These are phyloP conservation scores for Drosophila tropicalis DNA, from an alignment of 1,140 invertebrate genomes.

Conservation along the genomic window DNA sequence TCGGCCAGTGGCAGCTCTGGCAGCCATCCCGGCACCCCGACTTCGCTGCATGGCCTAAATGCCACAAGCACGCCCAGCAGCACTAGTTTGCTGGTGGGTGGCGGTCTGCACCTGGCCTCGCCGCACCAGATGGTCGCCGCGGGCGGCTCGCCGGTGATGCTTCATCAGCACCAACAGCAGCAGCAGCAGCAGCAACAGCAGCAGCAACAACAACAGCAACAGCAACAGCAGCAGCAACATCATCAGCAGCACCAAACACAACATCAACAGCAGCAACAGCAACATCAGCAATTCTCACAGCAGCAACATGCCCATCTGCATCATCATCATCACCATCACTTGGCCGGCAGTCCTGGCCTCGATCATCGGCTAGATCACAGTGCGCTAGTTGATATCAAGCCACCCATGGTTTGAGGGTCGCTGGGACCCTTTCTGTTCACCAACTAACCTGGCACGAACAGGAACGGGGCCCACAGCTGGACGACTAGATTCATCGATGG, in stretches of 20 bases:
- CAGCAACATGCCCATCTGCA: conserved; percentile 73
- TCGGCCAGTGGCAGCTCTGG: conserved; percentile 76
- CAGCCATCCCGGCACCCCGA: conserved; percentile 83
- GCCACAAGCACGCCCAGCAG: conserved; percentile 72
- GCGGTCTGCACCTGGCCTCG: conserved; percentile 76
- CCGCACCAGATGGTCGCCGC: conserved; percentile 81
- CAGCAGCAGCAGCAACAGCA: conserved; percentile 61
- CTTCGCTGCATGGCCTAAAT: conserved; percentile 72
- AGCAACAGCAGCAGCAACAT: conserved; percentile 39
- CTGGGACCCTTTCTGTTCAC: conserved; percentile 82
- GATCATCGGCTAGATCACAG: conserved; percentile 69
- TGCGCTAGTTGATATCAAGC: conserved; percentile 77
- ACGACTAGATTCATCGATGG: not conserved
- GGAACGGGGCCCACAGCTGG: conserved; percentile 59
- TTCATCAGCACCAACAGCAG: conserved; percentile 75
- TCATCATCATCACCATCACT: conserved; percentile 78
- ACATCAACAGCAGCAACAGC: conserved; percentile 55
- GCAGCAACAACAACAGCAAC: conserved; percentile 48
- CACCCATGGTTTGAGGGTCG: conserved; percentile 83
- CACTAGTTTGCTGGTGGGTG: conserved; percentile 57
- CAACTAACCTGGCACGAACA: conserved; percentile 53
- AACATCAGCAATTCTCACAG: conserved; percentile 70
- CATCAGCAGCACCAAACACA: conserved; percentile 51
- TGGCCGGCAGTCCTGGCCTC: conserved; percentile 64
- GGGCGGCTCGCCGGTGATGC: conserved; percentile 82